Evolutionary conservation across 2,888 invertebrate genomes (phyloP).

Genomic region (Aleiodes alternator): DNA sequence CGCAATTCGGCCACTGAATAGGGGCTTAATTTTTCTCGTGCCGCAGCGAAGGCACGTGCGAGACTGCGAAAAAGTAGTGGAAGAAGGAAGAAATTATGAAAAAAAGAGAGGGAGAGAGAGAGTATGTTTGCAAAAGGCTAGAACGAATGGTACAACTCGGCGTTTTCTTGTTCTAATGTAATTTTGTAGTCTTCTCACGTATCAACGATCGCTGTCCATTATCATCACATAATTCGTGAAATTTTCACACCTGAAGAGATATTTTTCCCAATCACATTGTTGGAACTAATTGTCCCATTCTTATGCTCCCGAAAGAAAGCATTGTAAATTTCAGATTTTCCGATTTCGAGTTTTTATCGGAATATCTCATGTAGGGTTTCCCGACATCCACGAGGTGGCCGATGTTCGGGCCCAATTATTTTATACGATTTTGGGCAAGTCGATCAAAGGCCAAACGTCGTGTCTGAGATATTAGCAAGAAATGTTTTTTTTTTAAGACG

Average conservation of each 20-base stretch:
- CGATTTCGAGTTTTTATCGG: too few relatives aligned
- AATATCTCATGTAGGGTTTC: too few relatives aligned
- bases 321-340: too few relatives aligned
- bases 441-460: too few relatives aligned
- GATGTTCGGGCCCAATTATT: too few relatives aligned
- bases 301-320: too few relatives aligned
- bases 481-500: too few relatives aligned
- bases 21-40: slow-evolving; percentile 61
- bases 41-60: slow-evolving; percentile 53
- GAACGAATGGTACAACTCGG: slow-evolving; percentile 42
- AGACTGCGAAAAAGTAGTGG: slow-evolving; percentile 34
- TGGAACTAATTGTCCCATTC: slow-evolving; percentile 28
- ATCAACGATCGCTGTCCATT: slow-evolving; percentile 56
- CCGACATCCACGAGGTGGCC: too few relatives aligned
- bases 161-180: background rate
- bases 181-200: slow-evolving; percentile 55
- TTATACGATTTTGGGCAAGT: too few relatives aligned
- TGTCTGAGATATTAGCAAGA: too few relatives aligned
- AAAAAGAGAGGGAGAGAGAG: slow-evolving; percentile 22
- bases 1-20: slow-evolving; percentile 52
- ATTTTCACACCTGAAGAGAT: slow-evolving; percentile 23
- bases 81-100: slow-evolving; percentile 25
- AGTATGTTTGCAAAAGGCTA: slow-evolving; percentile 30
- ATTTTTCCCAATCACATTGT: too few relatives aligned
- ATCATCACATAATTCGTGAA: slow-evolving; percentile 48